phyloP scores from a whole-genome alignment of 2,797 vertebrate genomes.

The Pipistrellus kuhlii region DNA sequence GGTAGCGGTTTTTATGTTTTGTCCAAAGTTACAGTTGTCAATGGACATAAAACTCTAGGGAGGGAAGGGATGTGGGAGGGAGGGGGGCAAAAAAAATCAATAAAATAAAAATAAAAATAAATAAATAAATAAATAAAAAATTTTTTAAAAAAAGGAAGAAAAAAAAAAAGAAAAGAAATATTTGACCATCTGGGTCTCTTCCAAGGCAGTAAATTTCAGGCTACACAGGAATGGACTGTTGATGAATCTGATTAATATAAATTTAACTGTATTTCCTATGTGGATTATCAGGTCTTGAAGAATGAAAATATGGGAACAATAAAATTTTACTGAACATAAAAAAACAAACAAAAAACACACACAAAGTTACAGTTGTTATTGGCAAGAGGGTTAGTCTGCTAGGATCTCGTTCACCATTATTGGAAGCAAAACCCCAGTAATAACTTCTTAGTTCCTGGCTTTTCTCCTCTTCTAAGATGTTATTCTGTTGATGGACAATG shows the following conservation, averaged over 20 bases:
- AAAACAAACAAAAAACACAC: no score
- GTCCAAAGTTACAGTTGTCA: not conserved
- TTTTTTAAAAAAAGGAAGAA: no score
- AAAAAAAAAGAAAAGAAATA: no score
- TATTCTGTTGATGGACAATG: not conserved
- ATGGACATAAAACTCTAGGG: no score
- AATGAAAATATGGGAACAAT: conserved; percentile 68
- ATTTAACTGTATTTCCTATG: conserved; percentile 61
- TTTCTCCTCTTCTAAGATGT: conserved; percentile 1
- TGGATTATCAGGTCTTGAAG: conserved; percentile 50
- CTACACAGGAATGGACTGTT: conserved; percentile 1
- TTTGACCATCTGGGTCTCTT: conserved; percentile 30
- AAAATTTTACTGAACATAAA: conserved; percentile 75
- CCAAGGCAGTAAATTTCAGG: conserved; percentile 53
- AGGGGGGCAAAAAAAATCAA: no score
- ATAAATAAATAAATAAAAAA: no score
- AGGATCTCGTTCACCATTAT: not conserved
- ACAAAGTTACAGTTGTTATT: not conserved
- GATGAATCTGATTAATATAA: conserved; percentile 64
- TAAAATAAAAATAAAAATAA: no score
- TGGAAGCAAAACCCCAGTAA: not conserved
- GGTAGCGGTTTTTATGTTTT: conserved; percentile 4
- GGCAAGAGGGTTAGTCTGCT: conserved; percentile 1
- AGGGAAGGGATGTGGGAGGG: no score
- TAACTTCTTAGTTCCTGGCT: not conserved